Conservation (phyloP, 2,888 invertebrate genomes). For the Tipula helvola region DNA sequence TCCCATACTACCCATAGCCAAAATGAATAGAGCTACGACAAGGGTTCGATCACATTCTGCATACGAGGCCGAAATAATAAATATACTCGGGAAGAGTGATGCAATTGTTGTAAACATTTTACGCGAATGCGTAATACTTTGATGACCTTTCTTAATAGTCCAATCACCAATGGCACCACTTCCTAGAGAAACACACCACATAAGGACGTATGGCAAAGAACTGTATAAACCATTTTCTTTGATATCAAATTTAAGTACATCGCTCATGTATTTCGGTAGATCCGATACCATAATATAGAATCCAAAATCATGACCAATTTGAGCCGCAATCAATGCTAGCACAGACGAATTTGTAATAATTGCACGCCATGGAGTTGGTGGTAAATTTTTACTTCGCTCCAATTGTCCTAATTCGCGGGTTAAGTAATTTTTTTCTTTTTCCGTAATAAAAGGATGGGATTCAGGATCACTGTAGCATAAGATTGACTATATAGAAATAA, state of each 20-base stretch:
- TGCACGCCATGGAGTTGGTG: constrained; percentile 56
- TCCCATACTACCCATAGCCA: constrained; percentile 58
- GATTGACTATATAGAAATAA: constrained; percentile 35
- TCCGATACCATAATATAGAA: constrained; percentile 53
- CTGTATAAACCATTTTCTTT: constrained; percentile 46
- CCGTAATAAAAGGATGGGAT: constrained; percentile 61
- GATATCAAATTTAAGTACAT: constrained; percentile 46
- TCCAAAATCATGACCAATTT: constrained; percentile 54
- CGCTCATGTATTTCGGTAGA: constrained; percentile 49
- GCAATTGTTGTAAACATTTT: constrained; percentile 57
- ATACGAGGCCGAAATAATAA: constrained; percentile 55
- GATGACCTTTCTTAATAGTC: constrained; percentile 44
- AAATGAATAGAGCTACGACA: constrained; percentile 49
- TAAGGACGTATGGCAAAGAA: constrained; percentile 46
- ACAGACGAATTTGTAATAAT: constrained; percentile 57
- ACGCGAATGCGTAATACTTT: constrained; percentile 43
- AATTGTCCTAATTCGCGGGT: constrained; percentile 47
- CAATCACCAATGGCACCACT: constrained; percentile 58
- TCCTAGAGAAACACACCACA: constrained; percentile 45
- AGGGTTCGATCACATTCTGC: constrained; percentile 49
- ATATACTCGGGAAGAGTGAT: constrained; percentile 52
- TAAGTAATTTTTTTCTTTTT: constrained; percentile 54
- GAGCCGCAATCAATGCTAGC: constrained; percentile 63
- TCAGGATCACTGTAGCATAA: constrained; percentile 55
- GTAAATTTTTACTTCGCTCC: constrained; percentile 40